phyloP scores from a whole-genome alignment of 2,797 vertebrate genomes.

The Sciurus carolinensis region DNA sequence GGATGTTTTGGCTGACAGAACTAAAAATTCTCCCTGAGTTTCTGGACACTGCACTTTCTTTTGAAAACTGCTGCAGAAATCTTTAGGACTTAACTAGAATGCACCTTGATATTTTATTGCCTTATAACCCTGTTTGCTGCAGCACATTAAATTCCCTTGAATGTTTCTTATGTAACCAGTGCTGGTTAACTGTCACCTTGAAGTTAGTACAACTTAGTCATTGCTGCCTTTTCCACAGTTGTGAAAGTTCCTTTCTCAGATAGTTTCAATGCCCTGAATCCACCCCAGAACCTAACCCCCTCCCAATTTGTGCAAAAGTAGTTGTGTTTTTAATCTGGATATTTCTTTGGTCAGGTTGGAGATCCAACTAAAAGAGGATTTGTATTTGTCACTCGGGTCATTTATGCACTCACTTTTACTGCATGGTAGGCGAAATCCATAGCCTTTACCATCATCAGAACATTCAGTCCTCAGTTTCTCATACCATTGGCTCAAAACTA shows the following conservation, averaged over 20 bases:
- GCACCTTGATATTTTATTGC: conserved; percentile 74
- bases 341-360: conserved; percentile 17
- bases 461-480: conserved; percentile 18
- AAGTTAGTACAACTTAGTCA: conserved; percentile 54
- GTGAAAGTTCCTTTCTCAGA: conserved; percentile 14
- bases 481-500: background rate
- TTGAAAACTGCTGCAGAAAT: conserved; percentile 64
- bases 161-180: conserved; percentile 72
- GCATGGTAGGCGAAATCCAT: conserved; percentile 11
- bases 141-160: conserved; percentile 75
- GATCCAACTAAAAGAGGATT: conserved; percentile 32
- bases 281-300: background rate
- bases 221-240: conserved; percentile 29
- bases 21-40: conserved; percentile 6
- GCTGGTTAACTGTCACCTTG: conserved; percentile 65
- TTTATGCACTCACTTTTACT: background rate
- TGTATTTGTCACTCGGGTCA: background rate
- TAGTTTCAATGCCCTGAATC: background rate
- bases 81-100: conserved; percentile 68
- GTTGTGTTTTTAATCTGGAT: background rate
- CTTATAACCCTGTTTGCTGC: conserved; percentile 65
- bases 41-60: background rate
- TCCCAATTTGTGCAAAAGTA: background rate
- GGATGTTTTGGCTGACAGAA: conserved; percentile 62
- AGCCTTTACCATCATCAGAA: conserved; percentile 6